Percentiles rank a stretch among this genome's conserved stretches.
These are phyloP conservation scores for Platypus cylindrus DNA, from an alignment of 2,888 invertebrate genomes.

Conservation along the genomic window DNA sequence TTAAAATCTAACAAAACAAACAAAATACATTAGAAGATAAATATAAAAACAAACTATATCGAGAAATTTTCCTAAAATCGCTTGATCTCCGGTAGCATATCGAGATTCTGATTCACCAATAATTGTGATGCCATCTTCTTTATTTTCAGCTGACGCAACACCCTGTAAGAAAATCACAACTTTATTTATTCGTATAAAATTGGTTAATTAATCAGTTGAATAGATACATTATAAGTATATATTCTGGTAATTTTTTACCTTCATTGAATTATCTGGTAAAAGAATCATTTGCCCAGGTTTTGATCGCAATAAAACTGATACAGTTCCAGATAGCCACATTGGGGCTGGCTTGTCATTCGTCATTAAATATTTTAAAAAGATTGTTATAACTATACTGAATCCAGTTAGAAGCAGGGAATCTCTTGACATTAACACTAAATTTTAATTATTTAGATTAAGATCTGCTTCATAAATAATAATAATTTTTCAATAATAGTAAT, in stretches of 20 bases:
- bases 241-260: slow-evolving; percentile 19
- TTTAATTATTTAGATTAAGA: no score
- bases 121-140: slow-evolving; percentile 28
- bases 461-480: slow-evolving; percentile 1
- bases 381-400: slow-evolving; percentile 26
- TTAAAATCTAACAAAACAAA: slow-evolving; percentile 9
- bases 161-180: no score
- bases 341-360: slow-evolving; percentile 23
- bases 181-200: slow-evolving; percentile 11
- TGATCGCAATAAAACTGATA: slow-evolving; percentile 21
- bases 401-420: slow-evolving; percentile 26
- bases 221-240: background rate
- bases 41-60: no score
- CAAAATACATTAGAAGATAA: slow-evolving; percentile 10
- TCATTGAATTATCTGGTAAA: slow-evolving; percentile 20
- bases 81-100: slow-evolving; percentile 25
- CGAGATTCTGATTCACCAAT: slow-evolving; percentile 16
- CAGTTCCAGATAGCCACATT: slow-evolving; percentile 23
- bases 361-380: slow-evolving; percentile 25
- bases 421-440: slow-evolving; percentile 27
- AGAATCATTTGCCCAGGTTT: slow-evolving; percentile 24
- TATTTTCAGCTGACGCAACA: slow-evolving; percentile 24
- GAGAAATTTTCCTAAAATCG: slow-evolving; percentile 28
- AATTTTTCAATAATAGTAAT: background rate
- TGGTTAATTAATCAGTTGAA: background rate